Conservation (phyloP, 2,888 invertebrate genomes). For the Temnothorax ravouxi region DNA sequence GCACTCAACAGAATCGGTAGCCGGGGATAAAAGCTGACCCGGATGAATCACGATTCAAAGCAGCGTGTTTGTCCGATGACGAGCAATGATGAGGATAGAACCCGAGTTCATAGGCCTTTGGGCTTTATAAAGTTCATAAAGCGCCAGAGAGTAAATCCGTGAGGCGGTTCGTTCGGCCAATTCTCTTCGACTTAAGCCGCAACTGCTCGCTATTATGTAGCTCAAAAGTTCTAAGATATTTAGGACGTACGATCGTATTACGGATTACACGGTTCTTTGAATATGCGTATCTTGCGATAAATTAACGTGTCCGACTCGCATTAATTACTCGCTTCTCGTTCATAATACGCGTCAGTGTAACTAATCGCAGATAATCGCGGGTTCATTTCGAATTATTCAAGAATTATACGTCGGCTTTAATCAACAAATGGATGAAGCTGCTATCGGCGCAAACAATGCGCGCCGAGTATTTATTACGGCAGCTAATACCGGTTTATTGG, state of each 20-base stretch:
- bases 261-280: constrained; percentile 33
- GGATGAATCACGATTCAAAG: constrained; percentile 56
- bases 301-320: constrained; percentile 27
- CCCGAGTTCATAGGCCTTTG: constrained; percentile 35
- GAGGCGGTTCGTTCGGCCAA: background rate
- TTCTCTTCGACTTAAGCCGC: constrained; percentile 31
- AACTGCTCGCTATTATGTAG: constrained; percentile 10
- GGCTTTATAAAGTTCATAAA: constrained; percentile 35
- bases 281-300: background rate
- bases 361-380: constrained; percentile 45
- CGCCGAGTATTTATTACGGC: constrained; percentile 80
- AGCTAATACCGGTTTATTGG: constrained; percentile 82
- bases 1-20: constrained; percentile 44
- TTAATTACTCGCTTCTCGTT: constrained; percentile 30
- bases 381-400: constrained; percentile 51
- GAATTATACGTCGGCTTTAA: constrained; percentile 77
- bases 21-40: constrained; percentile 55
- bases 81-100: constrained; percentile 6
- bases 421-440: constrained; percentile 69
- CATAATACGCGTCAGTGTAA: constrained; percentile 19
- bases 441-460: constrained; percentile 77
- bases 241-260: constrained; percentile 13
- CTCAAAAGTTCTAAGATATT: constrained; percentile 15
- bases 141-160: background rate
- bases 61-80: background rate